A percentile compares a stretch with the other conserved stretches of the same genome.
phyloP scores from a whole-genome alignment of 2,888 invertebrate species.

The Mechanitis mazaeus region DNA sequence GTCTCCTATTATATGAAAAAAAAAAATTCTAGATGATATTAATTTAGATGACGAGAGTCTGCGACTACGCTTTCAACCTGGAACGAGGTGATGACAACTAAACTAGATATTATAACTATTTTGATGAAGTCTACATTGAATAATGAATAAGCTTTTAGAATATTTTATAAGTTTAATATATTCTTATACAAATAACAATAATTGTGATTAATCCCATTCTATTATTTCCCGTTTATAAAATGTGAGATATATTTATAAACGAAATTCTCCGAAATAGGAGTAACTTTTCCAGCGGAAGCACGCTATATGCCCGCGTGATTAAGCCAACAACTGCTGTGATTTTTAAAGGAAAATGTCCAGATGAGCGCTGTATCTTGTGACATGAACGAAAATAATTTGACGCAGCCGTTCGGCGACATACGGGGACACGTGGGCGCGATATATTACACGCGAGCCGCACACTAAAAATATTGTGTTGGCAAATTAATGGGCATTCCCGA shows the following conservation, averaged over 20 bases:
- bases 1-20: too few species aligned
- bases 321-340: conserved; percentile 65
- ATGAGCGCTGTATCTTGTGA: conserved; percentile 75
- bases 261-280: conserved; percentile 24
- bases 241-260: conserved; percentile 5
- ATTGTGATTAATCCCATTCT: too few species aligned
- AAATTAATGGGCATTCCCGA: conserved; percentile 77
- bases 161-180: too few species aligned
- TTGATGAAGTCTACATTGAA: too few species aligned
- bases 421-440: conserved; percentile 76
- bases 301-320: conserved; percentile 49
- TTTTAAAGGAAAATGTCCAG: conserved; percentile 75
- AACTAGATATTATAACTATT: too few species aligned
- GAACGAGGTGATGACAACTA: too few species aligned
- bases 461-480: conserved; percentile 78
- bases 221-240: not conserved
- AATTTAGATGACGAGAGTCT: too few species aligned
- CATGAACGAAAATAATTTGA: conserved; percentile 77
- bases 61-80: too few species aligned
- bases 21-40: too few species aligned
- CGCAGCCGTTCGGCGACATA: conserved; percentile 75
- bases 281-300: conserved; percentile 59
- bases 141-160: too few species aligned
- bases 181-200: too few species aligned
- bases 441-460: conserved; percentile 75